These are phyloP conservation scores for Achroia grisella DNA, from an alignment of 1,140 invertebrate species.

Conservation along the genomic window DNA sequence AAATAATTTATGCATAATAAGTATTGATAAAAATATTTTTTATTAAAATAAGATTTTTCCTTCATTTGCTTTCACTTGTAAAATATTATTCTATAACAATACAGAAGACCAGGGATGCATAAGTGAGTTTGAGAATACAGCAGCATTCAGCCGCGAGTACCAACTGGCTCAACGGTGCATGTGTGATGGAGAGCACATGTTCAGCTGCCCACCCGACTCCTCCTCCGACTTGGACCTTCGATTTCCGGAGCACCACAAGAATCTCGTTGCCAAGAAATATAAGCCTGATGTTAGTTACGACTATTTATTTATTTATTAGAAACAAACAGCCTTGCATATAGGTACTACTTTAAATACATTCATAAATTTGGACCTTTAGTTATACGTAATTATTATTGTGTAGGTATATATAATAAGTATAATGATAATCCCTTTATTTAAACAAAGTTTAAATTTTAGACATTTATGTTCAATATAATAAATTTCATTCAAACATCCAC, in stretches of 20 bases:
- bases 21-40: not conserved
- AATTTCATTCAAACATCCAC: too few relatives aligned
- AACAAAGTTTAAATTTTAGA: too few relatives aligned
- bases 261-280: conserved; percentile 87
- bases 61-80: too few relatives aligned
- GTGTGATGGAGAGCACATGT: conserved; percentile 99
- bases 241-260: conserved; percentile 77
- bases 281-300: conserved; percentile 74
- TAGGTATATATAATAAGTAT: too few relatives aligned
- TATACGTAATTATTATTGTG: too few relatives aligned
- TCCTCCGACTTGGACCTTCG: conserved; percentile 60
- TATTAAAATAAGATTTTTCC: not conserved
- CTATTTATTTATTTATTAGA: too few relatives aligned
- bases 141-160: conserved; percentile 95
- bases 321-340: too few relatives aligned
- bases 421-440: too few relatives aligned
- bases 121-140: conserved; percentile 95
- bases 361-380: too few relatives aligned
- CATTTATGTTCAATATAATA: too few relatives aligned
- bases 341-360: too few relatives aligned
- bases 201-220: conserved; percentile 81
- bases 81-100: conserved; percentile 2
- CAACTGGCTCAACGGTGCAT: conserved; percentile 96
- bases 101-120: conserved; percentile 90
- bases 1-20: too few relatives aligned